A percentile compares a stretch with the other conserved stretches of the same genome.
phyloP scores from a whole-genome alignment of 2,797 vertebrate genomes.

The Kryptopterus vitreolus region DNA sequence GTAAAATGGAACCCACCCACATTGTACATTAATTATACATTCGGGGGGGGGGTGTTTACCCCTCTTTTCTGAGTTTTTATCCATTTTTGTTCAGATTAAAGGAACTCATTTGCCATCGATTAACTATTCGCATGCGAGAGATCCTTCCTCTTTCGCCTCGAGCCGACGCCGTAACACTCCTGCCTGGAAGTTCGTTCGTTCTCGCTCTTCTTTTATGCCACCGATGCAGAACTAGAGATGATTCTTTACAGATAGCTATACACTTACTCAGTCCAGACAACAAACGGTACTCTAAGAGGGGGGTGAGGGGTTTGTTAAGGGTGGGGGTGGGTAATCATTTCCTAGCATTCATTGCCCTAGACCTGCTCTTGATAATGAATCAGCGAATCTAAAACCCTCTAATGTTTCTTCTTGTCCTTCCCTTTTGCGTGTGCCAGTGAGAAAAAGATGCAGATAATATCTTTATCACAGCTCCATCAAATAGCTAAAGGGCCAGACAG shows the following conservation, averaged over 20 bases:
- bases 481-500: conserved; percentile 2
- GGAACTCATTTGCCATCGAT: background rate
- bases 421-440: background rate
- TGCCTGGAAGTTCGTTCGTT: conserved; percentile 30
- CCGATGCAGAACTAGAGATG: conserved; percentile 38
- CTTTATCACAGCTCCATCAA: conserved; percentile 9
- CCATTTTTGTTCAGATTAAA: background rate
- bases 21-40: background rate
- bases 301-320: no score
- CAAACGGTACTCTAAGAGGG: conserved; percentile 21
- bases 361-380: conserved; percentile 11
- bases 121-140: conserved; percentile 1
- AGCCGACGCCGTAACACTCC: conserved; percentile 4
- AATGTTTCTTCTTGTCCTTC: conserved; percentile 6
- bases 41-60: background rate
- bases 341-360: conserved; percentile 4
- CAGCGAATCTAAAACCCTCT: background rate
- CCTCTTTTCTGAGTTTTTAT: background rate
- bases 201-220: conserved; percentile 26
- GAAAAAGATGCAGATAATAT: conserved; percentile 17
- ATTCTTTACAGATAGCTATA: conserved; percentile 30
- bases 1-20: background rate
- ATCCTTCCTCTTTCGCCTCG: conserved; percentile 29
- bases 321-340: conserved; percentile 42
- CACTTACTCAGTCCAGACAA: conserved; percentile 32